A percentile compares a stretch with the other conserved stretches of the same genome.
These are phyloP conservation scores for Larimichthys crocea DNA, from an alignment of 2,113 vertebrate species.

Conservation along the genomic window DNA sequence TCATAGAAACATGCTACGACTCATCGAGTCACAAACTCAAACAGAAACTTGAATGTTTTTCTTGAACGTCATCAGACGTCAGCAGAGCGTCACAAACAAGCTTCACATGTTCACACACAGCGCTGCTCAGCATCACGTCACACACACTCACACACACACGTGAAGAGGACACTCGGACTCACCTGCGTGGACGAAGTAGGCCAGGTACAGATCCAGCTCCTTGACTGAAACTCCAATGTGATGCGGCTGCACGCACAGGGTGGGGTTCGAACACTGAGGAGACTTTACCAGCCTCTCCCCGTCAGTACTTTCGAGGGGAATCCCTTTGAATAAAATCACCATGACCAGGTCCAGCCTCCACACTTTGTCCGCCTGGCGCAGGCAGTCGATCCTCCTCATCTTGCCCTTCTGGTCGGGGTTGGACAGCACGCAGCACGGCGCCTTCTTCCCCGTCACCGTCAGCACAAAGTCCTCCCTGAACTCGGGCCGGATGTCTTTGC, in stretches of 20 bases:
- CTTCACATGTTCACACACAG: no score
- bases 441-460: slow-evolving; percentile 97
- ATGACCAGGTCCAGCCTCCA: slow-evolving; percentile 99
- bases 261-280: slow-evolving; percentile 97
- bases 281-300: slow-evolving; percentile 98
- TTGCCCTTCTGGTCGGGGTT: slow-evolving; percentile 99
- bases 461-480: slow-evolving; percentile 99
- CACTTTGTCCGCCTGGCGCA: slow-evolving; percentile 98
- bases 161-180: slow-evolving; percentile 75
- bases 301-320: slow-evolving; percentile 99
- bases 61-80: no score
- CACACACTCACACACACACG: slow-evolving; percentile 6
- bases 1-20: no score
- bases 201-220: slow-evolving; percentile 99
- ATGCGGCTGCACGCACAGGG: slow-evolving; percentile 97
- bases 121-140: neutral
- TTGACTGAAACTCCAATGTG: slow-evolving; percentile 99
- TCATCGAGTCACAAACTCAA: no score
- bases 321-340: slow-evolving; percentile 99
- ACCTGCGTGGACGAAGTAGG: slow-evolving; percentile 99
- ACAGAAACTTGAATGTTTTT: no score
- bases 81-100: no score
- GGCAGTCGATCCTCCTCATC: slow-evolving; percentile 99
- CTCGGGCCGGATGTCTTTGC: slow-evolving; percentile 99
- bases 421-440: slow-evolving; percentile 97